Base-by-base conservation (phyloP, 2,888 invertebrate genomes). In the Ariolimax columbianus region DNA sequence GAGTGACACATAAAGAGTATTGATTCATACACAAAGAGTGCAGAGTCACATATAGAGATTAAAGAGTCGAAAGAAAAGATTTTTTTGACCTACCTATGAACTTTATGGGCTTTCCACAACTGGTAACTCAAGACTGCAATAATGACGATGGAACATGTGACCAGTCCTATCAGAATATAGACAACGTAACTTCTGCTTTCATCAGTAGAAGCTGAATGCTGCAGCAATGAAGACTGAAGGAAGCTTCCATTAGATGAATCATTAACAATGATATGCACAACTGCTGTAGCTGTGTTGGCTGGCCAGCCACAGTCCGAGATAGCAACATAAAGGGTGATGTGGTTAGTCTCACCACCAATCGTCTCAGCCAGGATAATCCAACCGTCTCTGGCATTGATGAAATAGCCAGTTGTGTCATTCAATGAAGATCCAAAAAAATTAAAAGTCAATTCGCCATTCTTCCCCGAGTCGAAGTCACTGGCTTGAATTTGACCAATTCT, bases 401-500 rank as follows among this genome's bases (percentile, higher is more conserved):
- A 36, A 30, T 47, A 75, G 23, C 4, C 7, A 59, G 38, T 59
- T 77, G 59, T 77, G 26, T 55, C 59, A 59, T 77, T 77, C 26
- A 59, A 23, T 77, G 77, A 43, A 38, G 77, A 59, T 51, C 77
- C 38, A 59, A 23, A 36, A 1, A 77, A 36, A 59, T 14, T 77
- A 23, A 59, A 77, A 9, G 11, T 47, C 30, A 80, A 30, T 11
- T 1, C 36, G 43, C 80, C 30, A 26, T 80, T 80, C 43, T 70
- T 70, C 47, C 80, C 80, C 47, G 80, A 47, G 47, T 63, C 75
- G 0, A 59, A 17, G 38, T 55, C 72, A 36, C n/a, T 70, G 14
- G 72, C 55, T 70, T 51, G n/a, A 36, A 55, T 0, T 36, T 82
- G 73, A 26, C 73, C 77, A 77, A 77, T 36, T 38, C 77, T 77